Evolutionary conservation across 2,797 vertebrate species (phyloP), one percentile per base, ranked within the genome.

Genomic region (Mus spretus): DNA sequence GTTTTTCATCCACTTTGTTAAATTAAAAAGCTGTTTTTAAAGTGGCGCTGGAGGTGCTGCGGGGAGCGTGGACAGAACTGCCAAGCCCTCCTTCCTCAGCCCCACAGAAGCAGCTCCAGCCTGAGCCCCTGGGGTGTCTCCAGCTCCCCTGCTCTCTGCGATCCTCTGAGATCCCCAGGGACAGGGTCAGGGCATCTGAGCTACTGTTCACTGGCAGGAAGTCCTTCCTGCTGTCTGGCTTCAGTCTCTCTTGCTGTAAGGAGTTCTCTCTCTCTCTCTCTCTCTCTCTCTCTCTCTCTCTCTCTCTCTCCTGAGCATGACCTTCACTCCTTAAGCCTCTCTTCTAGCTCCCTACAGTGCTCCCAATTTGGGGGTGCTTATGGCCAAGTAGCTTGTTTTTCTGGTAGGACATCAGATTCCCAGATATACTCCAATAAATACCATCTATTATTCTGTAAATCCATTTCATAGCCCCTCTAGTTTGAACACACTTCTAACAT

Each of bases 1-100:
- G 96, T 97, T 97, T 98, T 98, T 98, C 98, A 98, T 96, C 96
- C 95, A 97, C 98, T 98, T 97, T 98, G 97, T 98, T 98, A 98
- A 98, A 98, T 98, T 98, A 98, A 97, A 97, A 97, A 97, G 95
- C 97, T 96, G 96, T 96, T 97, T 97, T 96, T 96, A 97, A 97
- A 97, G 96, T 93, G 92, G 80, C 91, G 95, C 94, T 96, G 97
- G 92, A 97, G 97, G 92, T 98, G 94, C 95, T 97, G 95, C 83
- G 90, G 92, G 96, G 96, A 97, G 81, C 90, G 89, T 93, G 80
- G 86, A 90, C 67, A 15, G 79, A 96, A 97, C 92, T 95, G 97
- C 96, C 96, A 97, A 97, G 79, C 96, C 95, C 81, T 96, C 93
- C 93, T 90, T 97, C 85, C 86, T 17, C 89, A 20, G 93, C 93